Evolutionary conservation across 2,797 vertebrate genomes (phyloP), one percentile per base, ranked within the genome.

Genomic region (Florisuga fusca): DNA sequence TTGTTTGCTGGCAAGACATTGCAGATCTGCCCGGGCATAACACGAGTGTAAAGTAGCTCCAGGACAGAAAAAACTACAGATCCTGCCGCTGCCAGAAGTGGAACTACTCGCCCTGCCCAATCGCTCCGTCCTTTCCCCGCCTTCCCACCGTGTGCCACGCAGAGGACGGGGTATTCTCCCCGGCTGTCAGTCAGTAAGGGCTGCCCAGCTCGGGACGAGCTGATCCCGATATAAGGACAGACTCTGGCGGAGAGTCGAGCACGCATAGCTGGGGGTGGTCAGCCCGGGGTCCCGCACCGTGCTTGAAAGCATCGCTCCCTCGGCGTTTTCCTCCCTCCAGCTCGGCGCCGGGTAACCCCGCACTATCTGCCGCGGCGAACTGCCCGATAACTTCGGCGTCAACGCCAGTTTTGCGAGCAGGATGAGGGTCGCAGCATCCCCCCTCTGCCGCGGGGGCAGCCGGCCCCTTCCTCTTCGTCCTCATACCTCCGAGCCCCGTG

Each of bases 131-230:
- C 41, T 38, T 67, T 94, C 89, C 59, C 90, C 77, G 71, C 89
- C 93, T 82, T 93, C 92, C 91, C 81, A 26, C 67, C 55, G 69
- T 54, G 72, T 76, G 84, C 76, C 72, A 2, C 63, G 75, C 90
- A 75, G 94, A 90, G 94, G 88, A 94, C 94, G 86, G 96, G 89
- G 84, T 77, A 84, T 63, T 90, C 58, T 63, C 85, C 67, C 23
- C 57, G 18, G 81, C 78, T 82, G 82, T 81, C 93, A 79, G 75
- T 82, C 92, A 64, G 62, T 1, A 45, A 63, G 66, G 64, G 41
- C 75, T 94, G 89, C 59, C 59, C 21, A n/a, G 27, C 55, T 78
- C 64, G 84, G 94, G 81, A 71, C 71, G 45, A 88, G 80, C 91
- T 72, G 79, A 67, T 82, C 43, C 63, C 31, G 48, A 74, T 87